phyloP scores from a whole-genome alignment of 2,797 vertebrate species.

The Neosalanx taihuensis region DNA sequence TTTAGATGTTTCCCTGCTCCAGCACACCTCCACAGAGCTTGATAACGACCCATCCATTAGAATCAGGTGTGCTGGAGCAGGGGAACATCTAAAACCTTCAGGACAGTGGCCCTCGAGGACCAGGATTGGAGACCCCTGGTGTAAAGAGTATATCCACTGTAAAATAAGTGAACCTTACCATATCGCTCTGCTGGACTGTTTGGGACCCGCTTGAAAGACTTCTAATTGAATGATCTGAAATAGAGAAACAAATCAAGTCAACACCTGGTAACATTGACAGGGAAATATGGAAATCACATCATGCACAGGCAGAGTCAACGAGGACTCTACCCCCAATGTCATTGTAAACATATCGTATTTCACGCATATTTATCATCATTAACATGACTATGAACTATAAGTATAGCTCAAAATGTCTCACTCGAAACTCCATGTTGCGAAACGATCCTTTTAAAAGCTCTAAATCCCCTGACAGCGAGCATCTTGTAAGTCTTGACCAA shows the following conservation, averaged over 20 bases:
- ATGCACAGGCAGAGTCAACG: neutral
- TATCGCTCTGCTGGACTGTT: conserved; percentile 31
- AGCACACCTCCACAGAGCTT: no score
- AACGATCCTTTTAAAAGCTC: conserved; percentile 36
- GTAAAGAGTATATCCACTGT: neutral
- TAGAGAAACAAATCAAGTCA: neutral
- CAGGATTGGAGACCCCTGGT: no score
- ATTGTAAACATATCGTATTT: neutral
- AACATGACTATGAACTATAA: neutral
- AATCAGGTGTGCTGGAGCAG: no score
- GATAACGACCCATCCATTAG: no score
- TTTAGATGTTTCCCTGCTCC: no score
- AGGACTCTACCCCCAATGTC: neutral
- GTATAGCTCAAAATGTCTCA: conserved; percentile 20
- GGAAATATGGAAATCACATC: neutral
- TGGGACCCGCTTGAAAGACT: conserved; percentile 37
- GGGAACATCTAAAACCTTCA: no score
- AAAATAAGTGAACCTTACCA: conserved; percentile 40
- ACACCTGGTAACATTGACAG: neutral
- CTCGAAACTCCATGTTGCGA: conserved; percentile 22
- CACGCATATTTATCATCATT: neutral
- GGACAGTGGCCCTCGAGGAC: no score
- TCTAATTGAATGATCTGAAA: conserved; percentile 46
- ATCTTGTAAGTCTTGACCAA: conserved; percentile 48
- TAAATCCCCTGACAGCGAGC: conserved; percentile 38